These are phyloP conservation scores for Lasioglossum baleicum DNA, from an alignment of 1,140 invertebrate species.

Conservation along the genomic window DNA sequence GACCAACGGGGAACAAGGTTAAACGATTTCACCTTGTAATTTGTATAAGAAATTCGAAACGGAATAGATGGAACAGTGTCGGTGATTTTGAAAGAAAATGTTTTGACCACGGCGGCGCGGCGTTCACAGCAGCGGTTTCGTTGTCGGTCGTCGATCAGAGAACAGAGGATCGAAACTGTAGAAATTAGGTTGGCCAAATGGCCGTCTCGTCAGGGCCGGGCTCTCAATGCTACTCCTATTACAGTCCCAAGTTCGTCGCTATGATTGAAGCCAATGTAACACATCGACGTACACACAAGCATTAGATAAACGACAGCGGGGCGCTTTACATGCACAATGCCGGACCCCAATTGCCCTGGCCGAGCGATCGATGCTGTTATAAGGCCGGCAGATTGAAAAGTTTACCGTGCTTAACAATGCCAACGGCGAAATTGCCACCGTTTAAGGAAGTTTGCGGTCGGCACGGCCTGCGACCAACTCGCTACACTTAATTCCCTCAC, in stretches of 20 bases:
- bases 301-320: slow-evolving; percentile 35
- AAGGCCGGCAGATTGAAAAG: slow-evolving; percentile 25
- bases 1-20: no score
- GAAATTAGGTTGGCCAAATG: not conserved
- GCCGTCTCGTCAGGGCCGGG: slow-evolving; percentile 11
- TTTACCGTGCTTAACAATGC: slow-evolving; percentile 30
- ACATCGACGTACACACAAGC: slow-evolving; percentile 24
- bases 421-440: slow-evolving; percentile 14
- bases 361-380: slow-evolving; percentile 32
- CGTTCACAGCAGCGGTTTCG: no score
- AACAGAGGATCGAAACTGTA: not conserved
- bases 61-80: no score
- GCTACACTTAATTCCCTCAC: not conserved
- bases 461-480: not conserved
- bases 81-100: no score
- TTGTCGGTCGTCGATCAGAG: not conserved
- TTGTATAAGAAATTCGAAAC: no score
- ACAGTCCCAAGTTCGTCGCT: slow-evolving; percentile 30
- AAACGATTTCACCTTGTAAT: no score
- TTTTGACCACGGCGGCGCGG: no score
- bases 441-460: slow-evolving; percentile 7
- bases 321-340: slow-evolving; percentile 16
- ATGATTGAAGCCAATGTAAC: slow-evolving; percentile 39
- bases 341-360: slow-evolving; percentile 28
- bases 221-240: slow-evolving; percentile 31